These are phyloP conservation scores for Agrochola litura DNA, from an alignment of 2,888 invertebrate species.

Conservation along the genomic window DNA sequence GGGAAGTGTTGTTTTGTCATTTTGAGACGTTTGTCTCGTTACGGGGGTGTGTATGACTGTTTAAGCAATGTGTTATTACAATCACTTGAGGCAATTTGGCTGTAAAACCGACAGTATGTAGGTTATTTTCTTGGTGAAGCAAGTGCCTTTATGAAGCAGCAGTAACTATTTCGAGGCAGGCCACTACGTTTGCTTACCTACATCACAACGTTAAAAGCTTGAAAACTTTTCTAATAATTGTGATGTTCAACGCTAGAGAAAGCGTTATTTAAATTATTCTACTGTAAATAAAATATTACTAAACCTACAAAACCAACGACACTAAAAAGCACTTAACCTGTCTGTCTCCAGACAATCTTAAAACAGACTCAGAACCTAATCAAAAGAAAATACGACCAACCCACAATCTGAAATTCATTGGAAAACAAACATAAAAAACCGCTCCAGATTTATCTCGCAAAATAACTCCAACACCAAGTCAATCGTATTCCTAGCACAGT, in stretches of 20 bases:
- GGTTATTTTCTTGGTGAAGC: neutral
- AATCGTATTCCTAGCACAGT: slow-evolving; percentile 39
- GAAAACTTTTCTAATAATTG: neutral
- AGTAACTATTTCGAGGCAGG: neutral
- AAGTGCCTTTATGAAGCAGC: neutral
- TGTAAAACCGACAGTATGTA: neutral
- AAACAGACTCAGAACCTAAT: slow-evolving; percentile 30
- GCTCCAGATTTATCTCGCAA: slow-evolving; percentile 8
- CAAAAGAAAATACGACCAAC: slow-evolving; percentile 17
- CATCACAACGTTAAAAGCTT: neutral
- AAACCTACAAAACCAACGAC: neutral
- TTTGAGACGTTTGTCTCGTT: slow-evolving; percentile 24
- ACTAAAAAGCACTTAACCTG: slow-evolving; percentile 24
- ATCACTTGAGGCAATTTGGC: neutral
- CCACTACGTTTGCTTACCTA: neutral
- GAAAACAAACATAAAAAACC: slow-evolving; percentile 31
- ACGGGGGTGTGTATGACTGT: slow-evolving; percentile 15
- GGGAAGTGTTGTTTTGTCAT: slow-evolving; percentile 54
- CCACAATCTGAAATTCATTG: slow-evolving; percentile 31
- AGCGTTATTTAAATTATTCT: neutral
- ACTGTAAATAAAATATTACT: neutral
- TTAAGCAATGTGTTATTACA: slow-evolving; percentile 26
- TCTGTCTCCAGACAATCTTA: slow-evolving; percentile 12
- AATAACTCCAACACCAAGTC: slow-evolving; percentile 43
- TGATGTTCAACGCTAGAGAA: neutral